Conservation (phyloP, 2,113 vertebrate species). For the Catharus bicknelli region DNA sequence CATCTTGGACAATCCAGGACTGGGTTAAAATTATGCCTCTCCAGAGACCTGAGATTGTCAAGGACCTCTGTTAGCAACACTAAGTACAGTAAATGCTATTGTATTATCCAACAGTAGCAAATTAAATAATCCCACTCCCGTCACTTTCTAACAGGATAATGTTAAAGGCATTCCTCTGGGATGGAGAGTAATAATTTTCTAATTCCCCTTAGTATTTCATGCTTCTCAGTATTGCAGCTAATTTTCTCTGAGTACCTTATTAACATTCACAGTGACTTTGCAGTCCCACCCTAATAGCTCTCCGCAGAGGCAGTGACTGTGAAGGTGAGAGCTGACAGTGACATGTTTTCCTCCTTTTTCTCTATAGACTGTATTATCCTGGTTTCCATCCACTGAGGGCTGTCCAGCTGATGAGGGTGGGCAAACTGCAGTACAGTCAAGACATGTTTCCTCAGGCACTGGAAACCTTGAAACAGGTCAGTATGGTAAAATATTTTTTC, state of each 20-base stretch:
- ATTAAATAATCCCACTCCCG: neutral
- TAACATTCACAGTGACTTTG: slow-evolving; percentile 52
- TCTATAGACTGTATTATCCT: slow-evolving; percentile 82
- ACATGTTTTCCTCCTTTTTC: slow-evolving; percentile 39
- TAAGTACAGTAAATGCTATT: slow-evolving; percentile 37
- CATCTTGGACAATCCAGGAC: neutral
- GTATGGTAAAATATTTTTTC: neutral
- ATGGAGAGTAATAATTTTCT: slow-evolving; percentile 24
- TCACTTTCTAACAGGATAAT: slow-evolving; percentile 56
- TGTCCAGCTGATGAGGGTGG: slow-evolving; percentile 89
- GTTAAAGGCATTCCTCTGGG: slow-evolving; percentile 40
- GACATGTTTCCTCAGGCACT: slow-evolving; percentile 78
- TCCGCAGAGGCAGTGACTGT: neutral
- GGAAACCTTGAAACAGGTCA: slow-evolving; percentile 87
- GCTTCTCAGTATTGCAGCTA: slow-evolving; percentile 31
- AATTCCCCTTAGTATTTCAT: slow-evolving; percentile 34
- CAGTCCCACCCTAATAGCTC: slow-evolving; percentile 23
- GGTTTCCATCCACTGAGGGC: slow-evolving; percentile 87
- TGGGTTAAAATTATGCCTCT: neutral
- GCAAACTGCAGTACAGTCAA: slow-evolving; percentile 88
- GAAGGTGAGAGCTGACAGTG: slow-evolving; percentile 45
- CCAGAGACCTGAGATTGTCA: neutral
- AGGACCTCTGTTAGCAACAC: slow-evolving; percentile 17
- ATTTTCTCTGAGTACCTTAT: slow-evolving; percentile 61
- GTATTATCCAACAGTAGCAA: neutral